These are phyloP conservation scores for Etheostoma spectabile DNA, from an alignment of 2,113 vertebrate genomes.

Conservation along the genomic window DNA sequence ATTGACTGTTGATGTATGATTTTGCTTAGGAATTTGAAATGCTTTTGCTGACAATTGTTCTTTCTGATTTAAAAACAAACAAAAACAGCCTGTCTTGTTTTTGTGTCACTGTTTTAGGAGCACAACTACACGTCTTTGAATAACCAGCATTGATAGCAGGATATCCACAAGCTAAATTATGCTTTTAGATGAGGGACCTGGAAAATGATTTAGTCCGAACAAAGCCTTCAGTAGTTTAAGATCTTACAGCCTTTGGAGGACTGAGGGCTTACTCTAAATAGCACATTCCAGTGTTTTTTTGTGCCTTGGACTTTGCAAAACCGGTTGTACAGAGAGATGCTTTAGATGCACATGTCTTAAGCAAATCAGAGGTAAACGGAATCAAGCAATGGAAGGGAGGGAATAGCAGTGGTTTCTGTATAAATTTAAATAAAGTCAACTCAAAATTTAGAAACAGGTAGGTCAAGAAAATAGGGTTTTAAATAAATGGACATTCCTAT, in stretches of 20 bases:
- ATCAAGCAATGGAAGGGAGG: too few species aligned
- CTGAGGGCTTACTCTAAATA: background rate
- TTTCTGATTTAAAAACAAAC: constrained; percentile 56
- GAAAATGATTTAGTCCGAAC: background rate
- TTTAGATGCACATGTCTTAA: too few species aligned
- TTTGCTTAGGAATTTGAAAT: constrained; percentile 51
- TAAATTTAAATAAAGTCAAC: too few species aligned
- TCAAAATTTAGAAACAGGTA: too few species aligned
- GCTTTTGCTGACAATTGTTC: constrained; percentile 41
- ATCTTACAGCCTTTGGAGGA: background rate
- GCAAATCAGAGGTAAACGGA: too few species aligned
- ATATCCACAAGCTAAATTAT: background rate
- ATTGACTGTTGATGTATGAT: constrained; percentile 60
- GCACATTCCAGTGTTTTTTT: background rate
- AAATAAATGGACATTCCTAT: too few species aligned
- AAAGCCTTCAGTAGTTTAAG: background rate
- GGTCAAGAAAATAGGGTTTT: too few species aligned
- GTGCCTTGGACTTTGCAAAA: too few species aligned
- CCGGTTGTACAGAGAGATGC: too few species aligned
- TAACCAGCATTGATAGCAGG: background rate
- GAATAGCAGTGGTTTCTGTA: too few species aligned
- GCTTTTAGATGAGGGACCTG: background rate
- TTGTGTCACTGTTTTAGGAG: background rate
- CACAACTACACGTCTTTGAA: background rate
- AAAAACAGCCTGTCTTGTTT: background rate